Evolutionary conservation across 2,888 invertebrate species (phyloP).

Genomic region (Drosophila nr. fundita): DNA sequence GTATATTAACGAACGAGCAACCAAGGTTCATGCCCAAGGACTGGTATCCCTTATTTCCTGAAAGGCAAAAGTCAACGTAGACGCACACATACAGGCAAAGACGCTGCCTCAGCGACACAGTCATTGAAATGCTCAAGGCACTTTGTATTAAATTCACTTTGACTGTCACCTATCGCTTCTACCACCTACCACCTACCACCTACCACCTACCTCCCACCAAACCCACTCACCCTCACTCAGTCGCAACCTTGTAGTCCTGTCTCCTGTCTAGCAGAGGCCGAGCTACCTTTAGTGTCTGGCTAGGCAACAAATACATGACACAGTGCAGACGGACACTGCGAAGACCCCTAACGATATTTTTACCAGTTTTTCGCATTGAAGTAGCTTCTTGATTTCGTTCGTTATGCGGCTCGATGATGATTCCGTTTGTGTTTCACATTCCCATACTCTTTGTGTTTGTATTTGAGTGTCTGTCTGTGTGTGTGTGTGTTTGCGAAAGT

Average conservation of each 20-base stretch:
- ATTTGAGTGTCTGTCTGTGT: neutral
- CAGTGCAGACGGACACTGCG: conserved; percentile 14
- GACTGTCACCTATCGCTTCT: conserved; percentile 58
- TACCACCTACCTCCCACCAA: neutral
- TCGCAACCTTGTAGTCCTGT: neutral
- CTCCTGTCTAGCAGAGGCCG: conserved; percentile 21
- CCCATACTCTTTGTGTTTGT: neutral
- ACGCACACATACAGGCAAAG: conserved; percentile 5
- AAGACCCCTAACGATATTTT: conserved; percentile 13
- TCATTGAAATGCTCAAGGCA: conserved; percentile 67
- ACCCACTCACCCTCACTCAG: neutral
- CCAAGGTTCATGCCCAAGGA: conserved; percentile 3
- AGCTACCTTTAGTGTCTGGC: conserved; percentile 44
- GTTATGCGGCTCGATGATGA: conserved; percentile 63
- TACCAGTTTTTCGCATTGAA: conserved; percentile 30
- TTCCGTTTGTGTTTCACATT: conserved; percentile 45
- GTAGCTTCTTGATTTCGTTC: conserved; percentile 70
- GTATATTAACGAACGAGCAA: conserved; percentile 1
- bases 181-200: neutral
- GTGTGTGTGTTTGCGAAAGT: neutral
- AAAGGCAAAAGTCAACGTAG: conserved; percentile 24
- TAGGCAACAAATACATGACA: conserved; percentile 24
- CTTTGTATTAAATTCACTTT: conserved; percentile 73
- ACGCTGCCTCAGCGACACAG: conserved; percentile 23
- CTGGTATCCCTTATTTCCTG: conserved; percentile 23